Conservation (phyloP, 2,888 invertebrate genomes). For the Anticlea derivata region DNA sequence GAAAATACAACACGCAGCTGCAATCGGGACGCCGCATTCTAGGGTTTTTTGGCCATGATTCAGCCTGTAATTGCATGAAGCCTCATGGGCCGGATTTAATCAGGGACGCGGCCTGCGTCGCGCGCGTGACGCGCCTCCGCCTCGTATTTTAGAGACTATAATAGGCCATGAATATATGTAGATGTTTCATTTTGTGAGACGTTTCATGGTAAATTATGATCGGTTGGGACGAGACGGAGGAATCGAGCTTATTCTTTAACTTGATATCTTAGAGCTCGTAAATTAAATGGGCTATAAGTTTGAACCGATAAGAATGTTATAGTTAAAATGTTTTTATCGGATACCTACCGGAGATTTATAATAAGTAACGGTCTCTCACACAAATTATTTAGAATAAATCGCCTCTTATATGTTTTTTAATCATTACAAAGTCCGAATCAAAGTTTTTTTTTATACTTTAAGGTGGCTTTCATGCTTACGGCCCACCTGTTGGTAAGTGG, state of each 20-base stretch:
- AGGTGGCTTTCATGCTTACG: too few species aligned
- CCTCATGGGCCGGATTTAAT: conserved; percentile 51
- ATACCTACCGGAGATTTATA: conserved; percentile 23
- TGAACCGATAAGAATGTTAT: conserved; percentile 6
- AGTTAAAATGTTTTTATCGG: conserved; percentile 8
- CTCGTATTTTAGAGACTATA: conserved; percentile 48
- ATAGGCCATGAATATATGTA: conserved; percentile 60
- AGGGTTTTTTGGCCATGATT: conserved; percentile 74
- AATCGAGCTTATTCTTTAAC: conserved; percentile 32
- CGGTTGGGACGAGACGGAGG: conserved; percentile 45
- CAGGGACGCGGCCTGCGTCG: conserved; percentile 16
- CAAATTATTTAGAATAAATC: too few species aligned
- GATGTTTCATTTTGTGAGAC: conserved; percentile 53
- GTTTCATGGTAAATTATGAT: conserved; percentile 54
- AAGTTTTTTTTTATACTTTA: too few species aligned
- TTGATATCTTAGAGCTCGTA: conserved; percentile 31
- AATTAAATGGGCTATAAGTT: conserved; percentile 30
- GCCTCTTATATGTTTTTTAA: too few species aligned
- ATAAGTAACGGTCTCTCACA: too few species aligned
- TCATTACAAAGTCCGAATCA: too few species aligned
- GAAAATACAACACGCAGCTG: conserved; percentile 77
- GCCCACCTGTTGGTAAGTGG: too few species aligned
- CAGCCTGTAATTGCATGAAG: conserved; percentile 71
- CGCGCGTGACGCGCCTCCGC: conserved; percentile 31
- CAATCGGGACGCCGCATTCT: conserved; percentile 75